A percentile compares a stretch with the other conserved stretches of the same genome.
Evolutionary conservation across 1,140 invertebrate genomes (phyloP).

Genomic region (Drosophila equinoxialis): DNA sequence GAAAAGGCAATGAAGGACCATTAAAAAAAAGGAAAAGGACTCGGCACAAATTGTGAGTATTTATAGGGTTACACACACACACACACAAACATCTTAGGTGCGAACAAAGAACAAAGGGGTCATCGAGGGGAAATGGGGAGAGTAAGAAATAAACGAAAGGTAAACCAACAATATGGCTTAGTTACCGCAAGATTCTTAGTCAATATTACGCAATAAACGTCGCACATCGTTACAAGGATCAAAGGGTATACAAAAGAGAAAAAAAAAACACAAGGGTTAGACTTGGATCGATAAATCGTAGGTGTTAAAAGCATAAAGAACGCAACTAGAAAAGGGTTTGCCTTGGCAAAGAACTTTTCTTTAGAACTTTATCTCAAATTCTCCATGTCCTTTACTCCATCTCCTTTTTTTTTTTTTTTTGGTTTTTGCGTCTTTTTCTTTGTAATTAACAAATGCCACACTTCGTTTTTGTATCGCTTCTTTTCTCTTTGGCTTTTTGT

Average conservation of each 20-base stretch:
- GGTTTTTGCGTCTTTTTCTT: not conserved
- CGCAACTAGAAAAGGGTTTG: not conserved
- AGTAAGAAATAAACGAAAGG: constrained; percentile 18
- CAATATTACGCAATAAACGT: constrained; percentile 53
- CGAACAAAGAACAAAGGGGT: constrained; percentile 37
- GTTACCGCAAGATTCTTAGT: constrained; percentile 48
- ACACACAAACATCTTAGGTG: constrained; percentile 32
- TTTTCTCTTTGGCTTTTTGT: not conserved
- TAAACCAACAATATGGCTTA: constrained; percentile 43
- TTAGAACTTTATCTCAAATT: not conserved
- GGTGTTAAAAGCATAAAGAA: constrained; percentile 47
- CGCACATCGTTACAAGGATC: not conserved
- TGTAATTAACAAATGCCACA: constrained; percentile 5
- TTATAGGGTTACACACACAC: constrained; percentile 46
- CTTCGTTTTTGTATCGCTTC: not conserved
- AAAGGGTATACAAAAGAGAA: constrained; percentile 1
- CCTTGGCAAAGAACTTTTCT: not conserved
- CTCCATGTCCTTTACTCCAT: not conserved
- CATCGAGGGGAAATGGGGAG: not conserved
- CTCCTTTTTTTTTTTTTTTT: not conserved
- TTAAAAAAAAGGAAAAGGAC: constrained; percentile 56
- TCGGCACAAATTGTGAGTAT: constrained; percentile 23
- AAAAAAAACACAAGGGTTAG: constrained; percentile 2
- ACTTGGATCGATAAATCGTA: constrained; percentile 42
- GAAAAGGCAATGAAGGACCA: constrained; percentile 57